Conservation (phyloP, 2,113 vertebrate species). For the Oxyura jamaicensis region DNA sequence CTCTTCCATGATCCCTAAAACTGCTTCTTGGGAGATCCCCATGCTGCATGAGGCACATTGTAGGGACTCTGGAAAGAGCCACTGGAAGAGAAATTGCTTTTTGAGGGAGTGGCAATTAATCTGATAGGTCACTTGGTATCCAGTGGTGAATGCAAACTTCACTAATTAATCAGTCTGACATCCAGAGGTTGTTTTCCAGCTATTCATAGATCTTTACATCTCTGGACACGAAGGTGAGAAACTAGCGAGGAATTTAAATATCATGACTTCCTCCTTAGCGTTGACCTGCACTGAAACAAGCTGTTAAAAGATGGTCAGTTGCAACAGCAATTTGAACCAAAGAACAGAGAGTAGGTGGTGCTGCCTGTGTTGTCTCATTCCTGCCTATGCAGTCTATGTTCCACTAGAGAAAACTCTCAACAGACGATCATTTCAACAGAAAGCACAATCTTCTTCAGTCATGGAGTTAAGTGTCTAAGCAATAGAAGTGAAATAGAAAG, state of each 20-base stretch:
- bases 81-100: conserved; percentile 2
- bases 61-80: not conserved
- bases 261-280: not conserved
- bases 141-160: not conserved
- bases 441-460: not conserved
- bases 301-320: not conserved
- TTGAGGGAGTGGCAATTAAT: conserved; percentile 2
- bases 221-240: not conserved
- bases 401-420: not conserved
- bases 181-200: not conserved
- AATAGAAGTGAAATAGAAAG: not conserved
- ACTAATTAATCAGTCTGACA: conserved; percentile 46
- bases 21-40: rapidly evolving
- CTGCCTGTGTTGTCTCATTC: not conserved
- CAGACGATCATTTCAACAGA: not conserved
- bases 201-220: not conserved
- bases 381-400: rapidly evolving
- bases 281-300: not conserved
- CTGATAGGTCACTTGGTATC: not conserved
- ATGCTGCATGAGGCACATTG: not conserved
- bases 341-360: not conserved
- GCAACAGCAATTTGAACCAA: not conserved
- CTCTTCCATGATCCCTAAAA: not conserved
- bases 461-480: rapidly evolving
- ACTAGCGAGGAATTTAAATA: not conserved